Conservation (phyloP, 1,140 invertebrate genomes). For the Laupala kohalensis region DNA sequence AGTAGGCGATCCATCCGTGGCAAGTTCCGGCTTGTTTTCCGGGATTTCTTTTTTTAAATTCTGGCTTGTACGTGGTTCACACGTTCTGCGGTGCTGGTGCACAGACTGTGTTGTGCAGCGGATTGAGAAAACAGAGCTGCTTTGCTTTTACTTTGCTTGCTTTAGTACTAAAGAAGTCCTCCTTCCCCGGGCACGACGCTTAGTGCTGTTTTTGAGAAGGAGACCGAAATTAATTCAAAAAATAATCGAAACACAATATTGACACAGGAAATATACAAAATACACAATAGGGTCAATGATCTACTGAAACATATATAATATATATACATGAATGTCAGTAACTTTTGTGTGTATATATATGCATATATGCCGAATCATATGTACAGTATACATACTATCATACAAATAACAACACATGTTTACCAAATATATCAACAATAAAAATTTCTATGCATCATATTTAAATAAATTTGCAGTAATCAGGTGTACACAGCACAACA, state of each 20-base stretch:
- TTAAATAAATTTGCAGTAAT: not conserved
- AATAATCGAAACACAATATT: conserved; percentile 22
- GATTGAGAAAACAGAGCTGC: conserved; percentile 3
- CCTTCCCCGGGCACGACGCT: conserved; percentile 43
- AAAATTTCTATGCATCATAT: not conserved
- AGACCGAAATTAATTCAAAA: conserved; percentile 51
- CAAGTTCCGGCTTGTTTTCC: conserved; percentile 14
- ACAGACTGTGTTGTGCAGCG: conserved; percentile 13
- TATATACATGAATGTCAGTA: not conserved
- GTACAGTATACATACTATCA: conserved; percentile 6
- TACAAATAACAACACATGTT: not conserved
- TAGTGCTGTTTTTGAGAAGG: conserved; percentile 62
- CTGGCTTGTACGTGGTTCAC: conserved; percentile 10
- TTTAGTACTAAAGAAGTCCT: conserved; percentile 26
- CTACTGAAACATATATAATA: conserved; percentile 3
- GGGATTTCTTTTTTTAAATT: conserved; percentile 8
- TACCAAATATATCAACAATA: not conserved
- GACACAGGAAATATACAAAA: conserved; percentile 7
- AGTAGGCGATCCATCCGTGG: conserved; percentile 7
- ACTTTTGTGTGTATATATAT: not conserved
- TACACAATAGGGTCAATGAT: conserved; percentile 7
- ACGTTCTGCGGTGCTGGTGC: not conserved
- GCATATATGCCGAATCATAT: conserved; percentile 1
- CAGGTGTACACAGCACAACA: not conserved
- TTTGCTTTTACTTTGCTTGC: conserved; percentile 7